These are phyloP conservation scores for Nephotettix cincticeps DNA, from an alignment of 1,140 invertebrate genomes.

Conservation along the genomic window DNA sequence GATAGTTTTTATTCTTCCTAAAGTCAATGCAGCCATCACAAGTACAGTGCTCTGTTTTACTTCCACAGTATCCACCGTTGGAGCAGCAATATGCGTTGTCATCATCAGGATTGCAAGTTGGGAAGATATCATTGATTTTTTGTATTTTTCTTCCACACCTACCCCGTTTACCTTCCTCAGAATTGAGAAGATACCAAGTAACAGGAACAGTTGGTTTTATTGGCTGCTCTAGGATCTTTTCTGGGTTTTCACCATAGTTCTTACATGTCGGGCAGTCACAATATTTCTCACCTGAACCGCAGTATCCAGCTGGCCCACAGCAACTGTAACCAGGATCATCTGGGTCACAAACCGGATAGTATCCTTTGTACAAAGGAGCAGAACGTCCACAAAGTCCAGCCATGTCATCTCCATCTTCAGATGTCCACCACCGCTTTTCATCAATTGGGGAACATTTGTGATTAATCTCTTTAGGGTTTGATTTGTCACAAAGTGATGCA, in stretches of 20 bases:
- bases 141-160: constrained; percentile 32
- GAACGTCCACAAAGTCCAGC: constrained; percentile 35
- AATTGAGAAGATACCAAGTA: constrained; percentile 32
- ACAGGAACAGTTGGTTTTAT: constrained; percentile 34
- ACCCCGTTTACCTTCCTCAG: constrained; percentile 29
- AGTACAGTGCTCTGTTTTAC: constrained; percentile 23
- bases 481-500: constrained; percentile 13
- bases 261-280: constrained; percentile 33
- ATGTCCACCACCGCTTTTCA: constrained; percentile 37
- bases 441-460: constrained; percentile 31
- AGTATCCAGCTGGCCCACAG: constrained; percentile 34
- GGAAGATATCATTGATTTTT: constrained; percentile 30
- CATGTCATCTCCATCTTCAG: constrained; percentile 23
- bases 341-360: constrained; percentile 36
- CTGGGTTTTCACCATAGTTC: constrained; percentile 32
- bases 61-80: constrained; percentile 34
- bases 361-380: constrained; percentile 37
- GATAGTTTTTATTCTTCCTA: constrained; percentile 25
- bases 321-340: constrained; percentile 37
- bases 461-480: constrained; percentile 22
- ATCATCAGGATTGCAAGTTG: constrained; percentile 36
- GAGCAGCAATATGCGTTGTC: constrained; percentile 34
- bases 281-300: constrained; percentile 33
- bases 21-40: constrained; percentile 35
- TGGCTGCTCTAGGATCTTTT: constrained; percentile 32